Base-by-base conservation (phyloP, 2,888 invertebrate species). In the Lasioglossum oenotherae region DNA sequence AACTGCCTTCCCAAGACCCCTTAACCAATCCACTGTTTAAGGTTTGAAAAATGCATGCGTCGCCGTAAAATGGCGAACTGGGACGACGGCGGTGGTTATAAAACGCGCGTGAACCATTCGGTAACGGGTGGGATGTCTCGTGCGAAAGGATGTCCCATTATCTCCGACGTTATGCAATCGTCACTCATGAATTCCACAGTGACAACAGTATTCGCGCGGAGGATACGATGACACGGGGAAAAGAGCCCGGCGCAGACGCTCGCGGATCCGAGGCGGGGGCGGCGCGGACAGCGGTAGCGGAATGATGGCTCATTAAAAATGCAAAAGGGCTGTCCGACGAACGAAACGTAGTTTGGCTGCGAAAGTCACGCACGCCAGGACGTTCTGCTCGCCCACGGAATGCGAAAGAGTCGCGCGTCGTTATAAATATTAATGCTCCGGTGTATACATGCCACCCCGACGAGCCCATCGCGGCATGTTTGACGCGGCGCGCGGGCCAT, bases 401-500 rank as follows among this genome's bases (percentile, higher is more conserved):
- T 90, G 84, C 85, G 84, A 90, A 90, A 90, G 83, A 88, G 84
- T 87, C 84, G 78, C 82, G 27, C 74, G 80, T 60, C 74, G 85
- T 86, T 84, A 87, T 90, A 89, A 90, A 90, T 90, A 90, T 90
- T 90, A 86, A 90, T 90, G 86, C 38, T 0, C 71, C 73, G 67
- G 57, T 67, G 57, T 67, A 57, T 27, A 74, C 19, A 74, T 23
- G 46, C 10, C 35, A 38, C 10, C 35, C 46, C 10, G 38, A 16
- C 12, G 53, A 38, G 64, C 49, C 74, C 41, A 64, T 60, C 31
- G 19, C 27, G 44, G 35, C 23, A 75, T 77, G 78, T 72, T 41
- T 67, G 53, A 53, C 53, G 53, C 53, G 23, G 23, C 60, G 67
- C 31, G 41, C 31, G 73, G 53, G 19, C 14, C 5, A 23, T 38